phyloP scores from a whole-genome alignment of 2,888 invertebrate genomes.

The Hydropsyche betteni region DNA sequence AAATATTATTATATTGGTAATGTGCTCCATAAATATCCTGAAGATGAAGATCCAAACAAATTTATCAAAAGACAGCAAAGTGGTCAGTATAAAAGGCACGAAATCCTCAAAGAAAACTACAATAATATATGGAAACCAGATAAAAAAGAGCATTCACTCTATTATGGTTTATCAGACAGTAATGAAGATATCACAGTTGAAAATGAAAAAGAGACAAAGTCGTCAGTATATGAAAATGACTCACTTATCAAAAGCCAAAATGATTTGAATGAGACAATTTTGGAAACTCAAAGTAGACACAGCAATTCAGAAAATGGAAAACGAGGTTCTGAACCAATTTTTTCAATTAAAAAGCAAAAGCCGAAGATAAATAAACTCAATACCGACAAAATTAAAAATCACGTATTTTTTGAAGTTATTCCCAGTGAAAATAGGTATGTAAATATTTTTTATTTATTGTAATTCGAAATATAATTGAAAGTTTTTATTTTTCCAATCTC shows the following conservation, averaged over 20 bases:
- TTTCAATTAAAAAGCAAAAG: not conserved
- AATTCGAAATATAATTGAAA: not conserved
- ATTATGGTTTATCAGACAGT: conserved; percentile 39
- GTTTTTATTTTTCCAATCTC: conserved; percentile 48
- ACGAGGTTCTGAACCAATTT: not conserved
- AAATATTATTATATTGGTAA: conserved; percentile 63
- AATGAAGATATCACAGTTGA: not conserved
- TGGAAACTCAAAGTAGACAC: conserved; percentile 22
- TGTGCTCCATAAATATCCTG: conserved; percentile 60
- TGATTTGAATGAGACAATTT: not conserved
- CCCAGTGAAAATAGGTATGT: conserved; percentile 65
- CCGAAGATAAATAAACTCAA: not conserved
- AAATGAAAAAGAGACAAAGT: not conserved
- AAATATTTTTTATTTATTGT: conserved; percentile 15
- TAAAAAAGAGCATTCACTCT: conserved; percentile 46
- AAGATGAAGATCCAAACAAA: not conserved
- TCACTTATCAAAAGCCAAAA: not conserved
- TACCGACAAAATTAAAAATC: conserved; percentile 33
- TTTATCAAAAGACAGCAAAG: conserved; percentile 2
- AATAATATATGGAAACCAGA: conserved; percentile 55
- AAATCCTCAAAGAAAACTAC: conserved; percentile 55
- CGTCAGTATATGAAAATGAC: conserved; percentile 21
- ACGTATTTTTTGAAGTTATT: conserved; percentile 63
- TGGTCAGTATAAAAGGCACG: conserved; percentile 29
- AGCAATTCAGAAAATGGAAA: conserved; percentile 13